Conservation (phyloP, 2,113 vertebrate species). For the Chaetura pelagica region DNA sequence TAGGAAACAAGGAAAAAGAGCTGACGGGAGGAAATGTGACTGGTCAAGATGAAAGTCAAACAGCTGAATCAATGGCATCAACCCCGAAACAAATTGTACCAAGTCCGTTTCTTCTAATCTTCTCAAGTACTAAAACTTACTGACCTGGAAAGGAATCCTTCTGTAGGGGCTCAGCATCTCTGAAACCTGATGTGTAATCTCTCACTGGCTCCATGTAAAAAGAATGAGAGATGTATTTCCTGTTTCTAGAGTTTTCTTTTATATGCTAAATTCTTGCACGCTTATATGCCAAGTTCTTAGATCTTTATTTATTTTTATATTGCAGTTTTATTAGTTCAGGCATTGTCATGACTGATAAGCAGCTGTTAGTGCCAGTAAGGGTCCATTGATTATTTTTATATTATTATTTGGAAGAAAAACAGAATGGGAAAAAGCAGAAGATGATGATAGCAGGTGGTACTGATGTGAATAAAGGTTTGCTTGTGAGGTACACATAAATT, state of each 20-base stretch:
- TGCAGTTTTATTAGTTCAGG: neutral
- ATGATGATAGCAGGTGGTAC: neutral
- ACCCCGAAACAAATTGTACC: neutral
- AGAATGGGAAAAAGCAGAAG: neutral
- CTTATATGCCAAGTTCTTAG: neutral
- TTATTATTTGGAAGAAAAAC: neutral
- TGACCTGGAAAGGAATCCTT: neutral
- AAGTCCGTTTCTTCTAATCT: neutral
- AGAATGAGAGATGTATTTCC: fast-evolving
- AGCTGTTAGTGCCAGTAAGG: neutral
- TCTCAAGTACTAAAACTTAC: neutral
- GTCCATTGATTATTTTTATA: neutral
- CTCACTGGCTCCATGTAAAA: neutral
- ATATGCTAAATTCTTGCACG: neutral
- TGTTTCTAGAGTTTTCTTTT: neutral
- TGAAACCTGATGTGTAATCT: neutral
- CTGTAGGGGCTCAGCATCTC: neutral
- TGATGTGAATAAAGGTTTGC: neutral
- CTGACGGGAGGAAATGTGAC: fast-evolving
- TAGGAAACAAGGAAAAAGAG: neutral
- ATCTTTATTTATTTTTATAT: neutral
- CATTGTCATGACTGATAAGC: neutral
- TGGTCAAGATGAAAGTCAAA: neutral
- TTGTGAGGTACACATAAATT: neutral
- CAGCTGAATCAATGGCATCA: neutral